These are phyloP conservation scores for Chloroceryle aenea DNA, from an alignment of 2,113 vertebrate species.

Conservation along the genomic window DNA sequence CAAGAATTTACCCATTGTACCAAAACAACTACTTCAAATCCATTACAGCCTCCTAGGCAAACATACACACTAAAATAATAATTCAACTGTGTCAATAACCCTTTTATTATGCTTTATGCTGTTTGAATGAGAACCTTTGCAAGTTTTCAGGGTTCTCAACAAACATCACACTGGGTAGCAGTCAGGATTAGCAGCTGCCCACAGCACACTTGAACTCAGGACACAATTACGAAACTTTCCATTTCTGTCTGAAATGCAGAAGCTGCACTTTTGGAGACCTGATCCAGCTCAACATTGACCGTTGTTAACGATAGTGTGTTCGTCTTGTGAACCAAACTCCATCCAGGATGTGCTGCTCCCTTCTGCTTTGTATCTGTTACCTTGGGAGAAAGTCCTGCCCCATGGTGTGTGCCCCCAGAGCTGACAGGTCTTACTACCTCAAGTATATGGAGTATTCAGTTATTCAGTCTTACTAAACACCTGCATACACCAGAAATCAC, in stretches of 20 bases:
- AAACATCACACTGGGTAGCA: neutral
- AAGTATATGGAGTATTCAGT: neutral
- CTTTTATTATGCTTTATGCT: neutral
- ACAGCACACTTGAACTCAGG: neutral
- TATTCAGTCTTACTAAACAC: neutral
- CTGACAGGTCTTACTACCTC: neutral
- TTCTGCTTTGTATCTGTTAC: neutral
- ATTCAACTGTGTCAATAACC: slow-evolving; percentile 41
- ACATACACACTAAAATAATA: slow-evolving; percentile 38
- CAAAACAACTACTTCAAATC: slow-evolving; percentile 67
- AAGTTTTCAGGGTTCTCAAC: neutral
- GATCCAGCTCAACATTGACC: neutral
- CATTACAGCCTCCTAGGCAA: slow-evolving; percentile 63
- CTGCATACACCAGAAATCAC: neutral
- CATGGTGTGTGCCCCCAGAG: neutral
- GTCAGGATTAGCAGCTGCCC: neutral
- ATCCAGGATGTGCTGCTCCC: neutral
- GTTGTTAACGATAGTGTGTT: too few relatives aligned
- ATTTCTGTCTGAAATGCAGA: neutral
- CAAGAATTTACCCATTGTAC: slow-evolving; percentile 50
- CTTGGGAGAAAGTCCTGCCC: neutral
- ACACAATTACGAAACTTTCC: neutral
- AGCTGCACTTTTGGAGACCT: neutral
- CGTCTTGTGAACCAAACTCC: too few relatives aligned
- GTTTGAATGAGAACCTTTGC: neutral